Conservation (phyloP, 2,888 invertebrate species). For the Pachycephus smyrnensis region DNA sequence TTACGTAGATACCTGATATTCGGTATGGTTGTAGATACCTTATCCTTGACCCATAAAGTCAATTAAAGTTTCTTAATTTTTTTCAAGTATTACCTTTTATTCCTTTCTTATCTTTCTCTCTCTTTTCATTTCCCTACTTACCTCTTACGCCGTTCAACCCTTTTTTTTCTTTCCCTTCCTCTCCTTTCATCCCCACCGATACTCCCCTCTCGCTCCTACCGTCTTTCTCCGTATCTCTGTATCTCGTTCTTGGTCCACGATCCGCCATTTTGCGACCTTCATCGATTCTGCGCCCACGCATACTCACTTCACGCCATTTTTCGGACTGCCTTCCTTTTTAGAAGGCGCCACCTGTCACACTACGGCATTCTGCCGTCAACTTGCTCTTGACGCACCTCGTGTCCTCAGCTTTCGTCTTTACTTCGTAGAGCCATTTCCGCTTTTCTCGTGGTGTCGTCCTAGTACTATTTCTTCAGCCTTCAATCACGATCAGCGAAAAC, state of each 20-base stretch:
- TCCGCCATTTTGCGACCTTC: constrained; percentile 62
- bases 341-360: not conserved
- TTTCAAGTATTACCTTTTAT: constrained; percentile 48
- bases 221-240: constrained; percentile 22
- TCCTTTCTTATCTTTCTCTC: constrained; percentile 31
- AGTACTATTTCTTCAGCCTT: constrained; percentile 12
- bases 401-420: not conserved
- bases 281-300: constrained; percentile 62
- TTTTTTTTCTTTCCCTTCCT: not conserved
- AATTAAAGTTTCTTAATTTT: constrained; percentile 37
- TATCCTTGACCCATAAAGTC: constrained; percentile 58
- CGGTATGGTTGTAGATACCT: constrained; percentile 15
- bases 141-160: not conserved
- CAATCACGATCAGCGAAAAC: not conserved
- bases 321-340: constrained; percentile 20
- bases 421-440: not conserved
- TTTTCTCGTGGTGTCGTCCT: constrained; percentile 7
- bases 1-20: not conserved
- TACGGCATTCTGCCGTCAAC: not conserved
- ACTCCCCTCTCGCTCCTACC: constrained; percentile 27
- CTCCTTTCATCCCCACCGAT: constrained; percentile 5
- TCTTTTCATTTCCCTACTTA: constrained; percentile 5
- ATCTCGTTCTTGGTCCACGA: not conserved
- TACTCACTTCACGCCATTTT: constrained; percentile 59
- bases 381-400: not conserved